phyloP scores from a whole-genome alignment of 2,797 vertebrate species.

The Dicrostonyx torquatus region DNA sequence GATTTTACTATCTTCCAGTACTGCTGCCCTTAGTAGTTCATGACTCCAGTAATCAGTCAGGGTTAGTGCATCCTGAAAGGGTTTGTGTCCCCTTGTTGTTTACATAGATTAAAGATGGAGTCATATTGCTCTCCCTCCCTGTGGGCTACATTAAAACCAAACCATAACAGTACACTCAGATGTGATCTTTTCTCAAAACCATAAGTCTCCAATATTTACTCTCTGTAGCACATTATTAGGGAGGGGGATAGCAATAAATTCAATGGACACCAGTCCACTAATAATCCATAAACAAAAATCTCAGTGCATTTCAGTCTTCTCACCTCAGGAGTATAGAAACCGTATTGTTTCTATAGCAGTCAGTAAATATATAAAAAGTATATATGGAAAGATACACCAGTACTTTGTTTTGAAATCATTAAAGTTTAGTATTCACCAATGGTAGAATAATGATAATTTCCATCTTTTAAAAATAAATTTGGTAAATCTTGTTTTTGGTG shows the following conservation, averaged over 20 bases:
- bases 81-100: neutral
- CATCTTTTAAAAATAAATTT: neutral
- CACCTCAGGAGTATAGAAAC: neutral
- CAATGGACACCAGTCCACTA: neutral
- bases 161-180: neutral
- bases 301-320: neutral
- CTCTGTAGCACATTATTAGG: neutral
- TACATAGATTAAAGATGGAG: neutral
- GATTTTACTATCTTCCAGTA: neutral
- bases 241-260: neutral
- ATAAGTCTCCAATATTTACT: neutral
- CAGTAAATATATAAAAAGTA: neutral
- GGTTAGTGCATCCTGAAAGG: neutral
- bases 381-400: neutral
- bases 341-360: neutral
- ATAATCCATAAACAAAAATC: neutral
- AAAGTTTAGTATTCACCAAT: neutral
- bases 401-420: neutral
- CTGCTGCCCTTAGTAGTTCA: too few relatives aligned
- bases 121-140: neutral
- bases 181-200: neutral
- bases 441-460: neutral
- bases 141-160: neutral
- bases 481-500: neutral
- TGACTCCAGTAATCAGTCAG: neutral